Base-by-base conservation (phyloP, 2,113 vertebrate genomes). In the Pangasianodon hypophthalmus region DNA sequence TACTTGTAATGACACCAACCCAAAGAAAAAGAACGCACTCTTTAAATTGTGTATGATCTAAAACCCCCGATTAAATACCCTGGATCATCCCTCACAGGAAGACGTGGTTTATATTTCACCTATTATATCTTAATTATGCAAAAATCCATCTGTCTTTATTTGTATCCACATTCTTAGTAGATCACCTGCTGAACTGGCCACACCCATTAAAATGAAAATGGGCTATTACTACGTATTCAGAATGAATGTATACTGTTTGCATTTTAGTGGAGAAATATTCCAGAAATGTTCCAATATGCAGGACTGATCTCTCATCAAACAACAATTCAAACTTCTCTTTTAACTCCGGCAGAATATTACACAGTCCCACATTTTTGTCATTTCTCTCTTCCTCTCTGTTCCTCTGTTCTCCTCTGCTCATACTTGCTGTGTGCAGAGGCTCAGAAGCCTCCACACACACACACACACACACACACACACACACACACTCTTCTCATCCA, bases 351-450 rank as follows among this genome's bases (percentile, higher is more conserved):
- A 16, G 13, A 77, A 75, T 6, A 52, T 56, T 29, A 44, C 52
- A 58, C 71, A 77, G n/a, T 41, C 37, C 21, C n/a, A 73, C 64
- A 86, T 56, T 73, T 86, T 11, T 52, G 52, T 60, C 52, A n/a
- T 62, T 29, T 26, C 54, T 71, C 64, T 82, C 46, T 26, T 56
- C 29, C 52, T 71, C 13, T 60, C 67, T 19, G 32, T 64, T 16
- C 26, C 4, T 32, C 41, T 32, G 21, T 64, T 67, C 75, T 79
- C 44, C 29, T 54, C 56, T 62, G 26, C 50, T 52, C 71, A 77
- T 46, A 56, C 86, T 87, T 56, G 6, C 58, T 48, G n/a, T 95
- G 95, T 96, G 93, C 52, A 93, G 95, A 94, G 94, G 94, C 95
- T 94, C 95, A 96, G 95, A 84, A 84, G 32, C 32, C 52, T 56